phyloP scores from a whole-genome alignment of 2,113 vertebrate genomes.

The Lycaon pictus region DNA sequence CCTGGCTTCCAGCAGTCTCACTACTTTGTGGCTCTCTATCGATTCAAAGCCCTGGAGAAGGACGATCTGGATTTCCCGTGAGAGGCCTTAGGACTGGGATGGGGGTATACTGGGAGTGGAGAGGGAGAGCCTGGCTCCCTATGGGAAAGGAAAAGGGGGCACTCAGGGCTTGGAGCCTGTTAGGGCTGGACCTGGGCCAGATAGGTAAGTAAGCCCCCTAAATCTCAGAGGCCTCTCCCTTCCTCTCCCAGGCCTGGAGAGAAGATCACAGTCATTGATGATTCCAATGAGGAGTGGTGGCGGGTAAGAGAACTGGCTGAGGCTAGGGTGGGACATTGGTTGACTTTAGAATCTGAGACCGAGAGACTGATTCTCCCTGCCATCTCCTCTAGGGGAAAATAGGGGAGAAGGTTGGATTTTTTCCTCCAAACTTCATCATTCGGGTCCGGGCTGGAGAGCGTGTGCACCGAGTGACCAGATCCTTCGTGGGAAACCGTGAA shows the following conservation, averaged over 20 bases:
- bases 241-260: conserved; percentile 92
- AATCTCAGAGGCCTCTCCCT: background rate
- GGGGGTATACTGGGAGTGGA: background rate
- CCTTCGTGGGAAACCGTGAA: conserved; percentile 97
- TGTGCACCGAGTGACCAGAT: conserved; percentile 93
- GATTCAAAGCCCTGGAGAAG: conserved; percentile 96
- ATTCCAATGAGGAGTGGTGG: conserved; percentile 99
- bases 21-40: conserved; percentile 96
- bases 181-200: background rate
- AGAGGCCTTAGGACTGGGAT: conserved; percentile 70
- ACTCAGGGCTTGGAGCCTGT: background rate
- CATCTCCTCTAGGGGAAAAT: conserved; percentile 92
- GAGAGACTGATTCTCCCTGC: background rate
- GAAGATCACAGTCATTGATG: conserved; percentile 96
- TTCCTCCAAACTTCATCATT: conserved; percentile 97
- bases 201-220: background rate
- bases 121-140: background rate
- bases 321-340: background rate
- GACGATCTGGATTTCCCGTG: conserved; percentile 97
- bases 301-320: conserved; percentile 88
- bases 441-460: conserved; percentile 94
- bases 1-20: conserved; percentile 93
- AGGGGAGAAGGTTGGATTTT: conserved; percentile 95
- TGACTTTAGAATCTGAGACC: background rate
- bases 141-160: background rate